Conservation (phyloP, 2,888 invertebrate genomes). For the Diploptera punctata region DNA sequence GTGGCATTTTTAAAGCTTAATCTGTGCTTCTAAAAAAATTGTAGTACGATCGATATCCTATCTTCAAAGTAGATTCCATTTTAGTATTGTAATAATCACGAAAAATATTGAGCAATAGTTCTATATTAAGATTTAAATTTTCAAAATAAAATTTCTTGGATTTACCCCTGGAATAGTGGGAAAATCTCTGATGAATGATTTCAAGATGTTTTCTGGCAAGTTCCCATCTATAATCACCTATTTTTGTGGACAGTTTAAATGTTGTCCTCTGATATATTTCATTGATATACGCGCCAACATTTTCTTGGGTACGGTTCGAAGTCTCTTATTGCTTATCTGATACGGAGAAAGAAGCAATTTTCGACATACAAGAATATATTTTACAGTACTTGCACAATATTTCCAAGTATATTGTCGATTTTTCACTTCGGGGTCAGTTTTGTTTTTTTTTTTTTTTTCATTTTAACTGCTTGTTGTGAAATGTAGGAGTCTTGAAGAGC, state of each 20-base stretch:
- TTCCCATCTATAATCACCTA: no score
- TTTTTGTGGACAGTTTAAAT: not conserved
- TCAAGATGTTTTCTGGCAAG: not conserved
- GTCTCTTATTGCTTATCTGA: constrained; percentile 2
- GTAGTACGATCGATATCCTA: constrained; percentile 4
- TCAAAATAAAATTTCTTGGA: not conserved
- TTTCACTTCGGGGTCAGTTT: not conserved
- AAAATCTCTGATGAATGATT: constrained; percentile 1
- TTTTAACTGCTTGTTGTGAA: not conserved
- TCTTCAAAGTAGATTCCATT: not conserved
- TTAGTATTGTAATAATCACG: no score
- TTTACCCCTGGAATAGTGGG: constrained; percentile 9
- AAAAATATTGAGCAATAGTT: no score
- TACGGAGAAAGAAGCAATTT: not conserved
- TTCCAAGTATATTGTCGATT: not conserved
- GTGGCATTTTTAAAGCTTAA: not conserved
- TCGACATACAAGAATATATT: constrained; percentile 5
- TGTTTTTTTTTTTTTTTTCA: not conserved
- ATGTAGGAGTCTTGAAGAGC: no score
- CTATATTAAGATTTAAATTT: no score
- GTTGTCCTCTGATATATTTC: not conserved
- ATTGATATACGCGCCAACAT: not conserved
- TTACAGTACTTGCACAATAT: no score
- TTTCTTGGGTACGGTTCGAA: not conserved
- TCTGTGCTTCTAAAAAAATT: no score